These are phyloP conservation scores for Calameuta idolon DNA, from an alignment of 2,888 invertebrate genomes.

Conservation along the genomic window DNA sequence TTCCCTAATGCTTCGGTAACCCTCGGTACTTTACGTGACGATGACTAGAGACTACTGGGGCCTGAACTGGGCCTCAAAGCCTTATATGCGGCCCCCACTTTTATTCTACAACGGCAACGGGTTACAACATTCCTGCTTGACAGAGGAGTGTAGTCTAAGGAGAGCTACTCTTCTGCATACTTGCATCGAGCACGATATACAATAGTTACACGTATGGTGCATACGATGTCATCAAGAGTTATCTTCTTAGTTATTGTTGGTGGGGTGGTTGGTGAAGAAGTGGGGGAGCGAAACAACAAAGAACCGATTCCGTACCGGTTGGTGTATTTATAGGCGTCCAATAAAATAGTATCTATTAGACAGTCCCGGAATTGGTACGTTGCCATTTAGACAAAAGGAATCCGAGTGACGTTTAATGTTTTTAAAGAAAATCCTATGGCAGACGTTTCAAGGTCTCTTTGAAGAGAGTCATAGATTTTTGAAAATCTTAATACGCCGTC, in stretches of 20 bases:
- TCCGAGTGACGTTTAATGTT: background rate
- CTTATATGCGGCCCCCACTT: constrained; percentile 66
- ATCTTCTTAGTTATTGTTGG: background rate
- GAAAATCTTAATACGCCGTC: constrained; percentile 75
- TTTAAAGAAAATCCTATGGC: background rate
- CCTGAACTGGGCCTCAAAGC: constrained; percentile 53
- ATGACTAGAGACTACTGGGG: constrained; percentile 64
- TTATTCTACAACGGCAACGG: constrained; percentile 30
- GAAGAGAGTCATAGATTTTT: background rate
- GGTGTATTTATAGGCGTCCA: background rate
- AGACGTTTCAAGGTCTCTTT: too few species aligned
- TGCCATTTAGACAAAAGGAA: background rate
- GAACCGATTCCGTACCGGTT: background rate
- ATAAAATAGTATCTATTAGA: background rate
- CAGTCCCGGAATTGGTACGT: background rate
- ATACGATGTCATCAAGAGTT: background rate
- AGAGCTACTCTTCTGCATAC: constrained; percentile 46
- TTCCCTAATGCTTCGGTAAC: background rate
- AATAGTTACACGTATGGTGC: background rate
- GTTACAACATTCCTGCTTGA: constrained; percentile 33
- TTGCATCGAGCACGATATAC: background rate
- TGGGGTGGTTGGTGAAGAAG: background rate
- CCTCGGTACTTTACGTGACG: constrained; percentile 40
- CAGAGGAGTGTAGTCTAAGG: constrained; percentile 36
- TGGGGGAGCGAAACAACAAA: background rate